These are phyloP conservation scores for Dolomedes plantarius DNA, from an alignment of 2,888 invertebrate genomes.

Conservation along the genomic window DNA sequence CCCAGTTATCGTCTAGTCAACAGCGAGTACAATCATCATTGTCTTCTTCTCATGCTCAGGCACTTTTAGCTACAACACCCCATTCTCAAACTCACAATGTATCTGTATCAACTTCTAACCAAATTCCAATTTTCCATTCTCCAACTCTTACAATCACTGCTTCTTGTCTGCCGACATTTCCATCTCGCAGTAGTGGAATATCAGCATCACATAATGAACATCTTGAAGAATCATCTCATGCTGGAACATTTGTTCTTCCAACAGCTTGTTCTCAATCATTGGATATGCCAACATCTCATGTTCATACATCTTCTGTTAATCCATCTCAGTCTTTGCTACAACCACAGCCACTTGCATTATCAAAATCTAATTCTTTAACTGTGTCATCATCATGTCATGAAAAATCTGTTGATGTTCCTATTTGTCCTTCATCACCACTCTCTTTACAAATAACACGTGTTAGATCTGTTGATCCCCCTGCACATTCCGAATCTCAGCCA, in stretches of 20 bases:
- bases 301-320: constrained; percentile 11
- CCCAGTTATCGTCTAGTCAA: background rate
- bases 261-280: too few species aligned
- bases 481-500: background rate
- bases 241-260: background rate
- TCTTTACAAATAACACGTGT: background rate
- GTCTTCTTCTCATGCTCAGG: background rate
- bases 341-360: background rate
- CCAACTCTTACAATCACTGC: background rate
- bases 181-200: background rate
- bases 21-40: too few species aligned
- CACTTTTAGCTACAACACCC: constrained; percentile 21
- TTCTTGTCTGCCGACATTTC: background rate
- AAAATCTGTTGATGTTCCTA: background rate
- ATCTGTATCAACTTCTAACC: background rate
- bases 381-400: background rate
- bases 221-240: background rate
- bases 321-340: background rate
- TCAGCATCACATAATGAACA: background rate
- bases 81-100: background rate
- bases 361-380: background rate
- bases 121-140: background rate
- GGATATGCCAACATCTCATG: constrained; percentile 22
- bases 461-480: too few species aligned
- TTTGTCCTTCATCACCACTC: background rate